Evolutionary conservation across 2,888 invertebrate genomes (phyloP).

Genomic region (Sepiola atlantica): DNA sequence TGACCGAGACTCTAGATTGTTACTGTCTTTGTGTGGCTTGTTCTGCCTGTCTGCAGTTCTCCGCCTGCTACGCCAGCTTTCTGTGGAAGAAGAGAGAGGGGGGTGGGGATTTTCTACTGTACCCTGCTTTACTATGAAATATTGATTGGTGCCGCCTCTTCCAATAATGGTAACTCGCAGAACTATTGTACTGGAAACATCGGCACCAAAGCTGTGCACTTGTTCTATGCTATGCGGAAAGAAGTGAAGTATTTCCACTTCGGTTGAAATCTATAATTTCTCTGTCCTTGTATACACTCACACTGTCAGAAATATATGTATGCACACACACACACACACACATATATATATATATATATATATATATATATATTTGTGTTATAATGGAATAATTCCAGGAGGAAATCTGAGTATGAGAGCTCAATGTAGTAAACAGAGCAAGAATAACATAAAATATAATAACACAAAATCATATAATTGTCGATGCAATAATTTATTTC

Average conservation of each 20-base stretch:
- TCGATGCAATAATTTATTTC: too few species aligned
- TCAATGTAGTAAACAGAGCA: too few species aligned
- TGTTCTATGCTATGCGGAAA: neutral
- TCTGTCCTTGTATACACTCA: neutral
- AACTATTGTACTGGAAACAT: slow-evolving; percentile 15
- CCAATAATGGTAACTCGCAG: slow-evolving; percentile 32
- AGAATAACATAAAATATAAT: too few species aligned
- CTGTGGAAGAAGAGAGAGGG: neutral
- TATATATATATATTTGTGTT: too few species aligned
- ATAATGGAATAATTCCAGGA: too few species aligned
- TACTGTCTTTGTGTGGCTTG: neutral
- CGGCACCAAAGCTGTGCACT: neutral
- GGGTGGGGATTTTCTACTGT: neutral
- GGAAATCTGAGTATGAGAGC: too few species aligned
- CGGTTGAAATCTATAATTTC: neutral
- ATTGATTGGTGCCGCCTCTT: neutral
- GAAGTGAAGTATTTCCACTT: neutral
- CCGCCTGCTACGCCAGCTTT: too few species aligned
- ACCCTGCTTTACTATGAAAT: neutral
- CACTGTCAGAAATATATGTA: neutral
- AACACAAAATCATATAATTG: too few species aligned
- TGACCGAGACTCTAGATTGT: neutral
- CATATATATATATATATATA: neutral
- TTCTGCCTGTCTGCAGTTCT: neutral
- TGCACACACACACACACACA: neutral